phyloP scores from a whole-genome alignment of 2,797 vertebrate genomes.

The Erpetoichthys calabaricus region DNA sequence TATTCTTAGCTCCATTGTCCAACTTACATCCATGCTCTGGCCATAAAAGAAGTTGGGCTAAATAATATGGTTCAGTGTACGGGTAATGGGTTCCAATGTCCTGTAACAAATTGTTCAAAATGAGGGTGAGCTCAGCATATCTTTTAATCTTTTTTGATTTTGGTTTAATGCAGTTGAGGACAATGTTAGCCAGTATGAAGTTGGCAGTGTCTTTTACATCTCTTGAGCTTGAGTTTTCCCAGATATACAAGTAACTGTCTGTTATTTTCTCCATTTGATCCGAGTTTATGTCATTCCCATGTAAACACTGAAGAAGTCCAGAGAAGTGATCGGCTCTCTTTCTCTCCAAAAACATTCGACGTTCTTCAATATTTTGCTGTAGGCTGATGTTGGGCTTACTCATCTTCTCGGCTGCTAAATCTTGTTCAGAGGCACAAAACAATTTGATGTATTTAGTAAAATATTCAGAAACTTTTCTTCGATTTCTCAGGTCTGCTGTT shows the following conservation, averaged over 20 bases:
- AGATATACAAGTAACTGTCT: too few species aligned
- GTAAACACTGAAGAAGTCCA: not conserved
- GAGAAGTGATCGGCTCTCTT: constrained; percentile 1
- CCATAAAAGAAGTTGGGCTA: constrained; percentile 55
- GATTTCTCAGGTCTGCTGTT: not conserved
- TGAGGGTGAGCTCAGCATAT: constrained; percentile 21
- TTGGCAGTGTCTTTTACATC: too few species aligned
- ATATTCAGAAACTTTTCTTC: too few species aligned
- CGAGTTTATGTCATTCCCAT: too few species aligned
- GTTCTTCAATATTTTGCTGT: too few species aligned
- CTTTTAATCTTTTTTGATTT: constrained; percentile 16
- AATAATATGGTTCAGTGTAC: constrained; percentile 46
- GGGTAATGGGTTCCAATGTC: constrained; percentile 15
- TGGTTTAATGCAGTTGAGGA: constrained; percentile 38
- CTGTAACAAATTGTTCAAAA: constrained; percentile 32
- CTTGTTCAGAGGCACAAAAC: too few species aligned
- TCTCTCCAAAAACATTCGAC: not conserved
- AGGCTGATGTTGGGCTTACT: too few species aligned
- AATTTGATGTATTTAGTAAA: too few species aligned
- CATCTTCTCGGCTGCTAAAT: too few species aligned
- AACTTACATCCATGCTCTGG: constrained; percentile 30
- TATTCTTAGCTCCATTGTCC: constrained; percentile 37
- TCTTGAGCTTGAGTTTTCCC: too few species aligned
- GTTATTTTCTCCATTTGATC: too few species aligned
- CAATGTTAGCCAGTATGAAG: constrained; percentile 16